Base-by-base conservation (phyloP, 2,113 vertebrate species). In the Entosphenus tridentatus region DNA sequence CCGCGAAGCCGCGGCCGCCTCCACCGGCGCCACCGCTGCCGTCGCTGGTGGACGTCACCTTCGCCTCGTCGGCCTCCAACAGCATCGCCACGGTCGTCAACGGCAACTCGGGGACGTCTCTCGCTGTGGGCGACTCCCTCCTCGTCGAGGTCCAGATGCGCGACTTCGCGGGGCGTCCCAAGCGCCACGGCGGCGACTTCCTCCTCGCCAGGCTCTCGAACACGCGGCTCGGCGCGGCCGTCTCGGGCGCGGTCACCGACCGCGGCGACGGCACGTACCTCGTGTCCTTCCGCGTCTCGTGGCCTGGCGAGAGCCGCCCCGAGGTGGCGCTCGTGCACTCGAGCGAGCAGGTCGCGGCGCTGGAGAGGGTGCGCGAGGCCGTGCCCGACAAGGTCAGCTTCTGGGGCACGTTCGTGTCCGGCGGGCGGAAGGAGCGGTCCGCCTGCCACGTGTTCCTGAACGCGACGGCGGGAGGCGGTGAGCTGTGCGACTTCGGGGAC, bases 401-500 rank as follows among this genome's bases (percentile, higher is more conserved):
- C 75, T 76, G 9, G 0, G 79, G 78, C 14, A 70, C 56, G 2
- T 78, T 78, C 72, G 86, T 83, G 55, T 82, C 86, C 55, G 85
- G 87, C n/a, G 82, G 79, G 62, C 76, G 82, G 72, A 87, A 84
- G 0, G 89, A 96, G 78, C 88, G 85, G 0, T 93, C 86, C 0
- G 73, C 82, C 72, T 98, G 93, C 72, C 93, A 96, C n/a, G 71
- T 95, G 70, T 95, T 88, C 76, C 79, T 98, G 71, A 78, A 85
- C 1, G 16, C 68, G 77, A 78, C 69, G 79, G 77, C 56, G 76
- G 84, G 68, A 86, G 69, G 78, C 78, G 39, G 39, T 5, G 39
- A 86, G 0, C 74, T 88, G 57, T 96, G 93, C 75, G 96, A 98
- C 79, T 98, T 84, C 75, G 95, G 88, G 10, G 90, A 98, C 75